Conservation (phyloP, 2,888 invertebrate genomes). For the Xylota segnis region DNA sequence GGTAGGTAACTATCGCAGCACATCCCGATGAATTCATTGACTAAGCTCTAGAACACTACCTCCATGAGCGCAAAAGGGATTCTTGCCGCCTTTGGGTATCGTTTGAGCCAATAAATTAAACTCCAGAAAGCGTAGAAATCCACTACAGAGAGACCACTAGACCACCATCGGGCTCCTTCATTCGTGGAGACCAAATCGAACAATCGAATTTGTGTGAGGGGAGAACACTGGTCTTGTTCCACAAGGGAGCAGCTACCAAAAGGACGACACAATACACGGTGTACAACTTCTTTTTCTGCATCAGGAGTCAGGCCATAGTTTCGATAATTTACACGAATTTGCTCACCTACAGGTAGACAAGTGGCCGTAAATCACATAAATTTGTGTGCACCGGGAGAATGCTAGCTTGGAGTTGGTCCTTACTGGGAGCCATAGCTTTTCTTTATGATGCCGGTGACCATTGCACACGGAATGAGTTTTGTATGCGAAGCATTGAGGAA, state of each 20-base stretch:
- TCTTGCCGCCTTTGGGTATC: constrained; percentile 47
- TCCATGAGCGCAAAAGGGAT: constrained; percentile 7
- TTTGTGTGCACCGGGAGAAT: constrained; percentile 50
- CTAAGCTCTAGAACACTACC: constrained; percentile 47
- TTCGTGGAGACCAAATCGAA: constrained; percentile 48
- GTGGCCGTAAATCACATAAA: constrained; percentile 68
- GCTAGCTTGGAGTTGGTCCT: not conserved
- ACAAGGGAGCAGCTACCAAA: constrained; percentile 29
- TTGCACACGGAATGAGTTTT: constrained; percentile 5
- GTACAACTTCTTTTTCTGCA: constrained; percentile 63
- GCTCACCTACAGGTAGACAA: constrained; percentile 75
- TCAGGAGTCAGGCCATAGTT: constrained; percentile 63
- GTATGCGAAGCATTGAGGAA: constrained; percentile 22
- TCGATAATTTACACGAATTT: constrained; percentile 75
- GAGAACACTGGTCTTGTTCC: constrained; percentile 7
- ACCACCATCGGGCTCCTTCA: not conserved
- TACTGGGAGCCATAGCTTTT: not conserved
- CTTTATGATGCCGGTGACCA: constrained; percentile 21
- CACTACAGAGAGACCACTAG: constrained; percentile 45
- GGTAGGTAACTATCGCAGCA: constrained; percentile 29
- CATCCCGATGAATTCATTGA: constrained; percentile 74
- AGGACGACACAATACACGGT: constrained; percentile 59
- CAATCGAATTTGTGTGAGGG: constrained; percentile 54
- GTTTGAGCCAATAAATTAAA: constrained; percentile 71
- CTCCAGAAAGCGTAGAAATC: constrained; percentile 68